Evolutionary conservation across 2,113 vertebrate species (phyloP).

Genomic region (Sterrhoptilus dennistouni): DNA sequence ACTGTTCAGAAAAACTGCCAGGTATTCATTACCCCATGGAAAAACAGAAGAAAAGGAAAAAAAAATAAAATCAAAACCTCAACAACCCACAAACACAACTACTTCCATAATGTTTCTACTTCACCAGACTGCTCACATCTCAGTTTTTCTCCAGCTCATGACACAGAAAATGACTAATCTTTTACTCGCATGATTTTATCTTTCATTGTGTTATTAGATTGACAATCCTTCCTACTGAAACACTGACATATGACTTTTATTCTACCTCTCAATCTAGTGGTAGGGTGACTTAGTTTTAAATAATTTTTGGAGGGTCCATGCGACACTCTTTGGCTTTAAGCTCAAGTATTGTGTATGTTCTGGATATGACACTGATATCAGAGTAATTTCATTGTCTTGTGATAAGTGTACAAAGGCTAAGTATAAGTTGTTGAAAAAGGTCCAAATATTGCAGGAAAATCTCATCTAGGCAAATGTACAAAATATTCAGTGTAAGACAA

Average conservation of each 20-base stretch:
- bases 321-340: not conserved
- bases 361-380: not conserved
- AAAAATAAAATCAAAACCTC: accelerated
- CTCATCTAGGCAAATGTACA: not conserved
- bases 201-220: not conserved
- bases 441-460: not conserved
- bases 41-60: not conserved
- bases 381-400: not conserved
- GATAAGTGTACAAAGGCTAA: not conserved
- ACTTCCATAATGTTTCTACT: not conserved
- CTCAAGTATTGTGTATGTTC: not conserved
- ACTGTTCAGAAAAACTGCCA: accelerated
- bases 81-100: not conserved
- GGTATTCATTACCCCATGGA: not conserved
- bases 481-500: not conserved
- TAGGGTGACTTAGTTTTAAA: not conserved
- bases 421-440: not conserved
- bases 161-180: not conserved
- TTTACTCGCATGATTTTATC: not conserved
- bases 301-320: accelerated
- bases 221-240: not conserved
- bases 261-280: not conserved
- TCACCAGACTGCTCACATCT: not conserved
- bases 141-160: not conserved
- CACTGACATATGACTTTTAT: not conserved